Base-by-base conservation (phyloP, 1,140 invertebrate species). In the Gryon sp. region DNA sequence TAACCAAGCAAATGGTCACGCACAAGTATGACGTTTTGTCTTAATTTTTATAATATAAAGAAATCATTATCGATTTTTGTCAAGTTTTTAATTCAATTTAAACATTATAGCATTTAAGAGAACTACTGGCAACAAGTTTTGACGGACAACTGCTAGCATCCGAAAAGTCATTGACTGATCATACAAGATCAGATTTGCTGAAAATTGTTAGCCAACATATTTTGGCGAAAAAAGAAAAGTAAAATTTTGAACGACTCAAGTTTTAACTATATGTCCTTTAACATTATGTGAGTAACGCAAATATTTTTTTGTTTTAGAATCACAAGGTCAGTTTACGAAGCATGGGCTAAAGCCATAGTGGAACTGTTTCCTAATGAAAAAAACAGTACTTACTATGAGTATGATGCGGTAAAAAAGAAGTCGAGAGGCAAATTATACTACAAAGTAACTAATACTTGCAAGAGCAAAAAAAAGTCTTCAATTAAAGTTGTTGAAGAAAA, bases 341-440 rank as follows among this genome's bases (percentile, higher is more conserved):
- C 8, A 4, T 41, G 38, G 38, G 15, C 18, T 12, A n/a, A 4
- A 41, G 38, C 4, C 2, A 41, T 41, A 41, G n/a, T 41, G 1
- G 16, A 41, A 41, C 7, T 41, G 4, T 59, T 59, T 34, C 28
- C 55, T 12, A 1, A 32, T 1, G 40, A 59, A 59, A 30, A 30
- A 11, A 30, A 11, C 9, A 2, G 1, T 1, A 45, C 55, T 0
- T 59, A 59, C 22, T 59, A 59, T 34, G 19, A 7, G 14, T 45
- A 59, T 11, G 55, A 59, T 59, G 9, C 18, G 26, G n/a, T 22
- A 11, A 59, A 30, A 24, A 59, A 45, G 14, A 59, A 59, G n/a
- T 12, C 26, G n/a, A 14, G 40, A 18, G 40, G 40, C 3, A 43
- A 45, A 45, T 45, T 59, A 9, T 59, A 45, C n/a, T 8, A 59